Base-by-base conservation (phyloP, 2,113 vertebrate species). In the Hipposideros armiger region DNA sequence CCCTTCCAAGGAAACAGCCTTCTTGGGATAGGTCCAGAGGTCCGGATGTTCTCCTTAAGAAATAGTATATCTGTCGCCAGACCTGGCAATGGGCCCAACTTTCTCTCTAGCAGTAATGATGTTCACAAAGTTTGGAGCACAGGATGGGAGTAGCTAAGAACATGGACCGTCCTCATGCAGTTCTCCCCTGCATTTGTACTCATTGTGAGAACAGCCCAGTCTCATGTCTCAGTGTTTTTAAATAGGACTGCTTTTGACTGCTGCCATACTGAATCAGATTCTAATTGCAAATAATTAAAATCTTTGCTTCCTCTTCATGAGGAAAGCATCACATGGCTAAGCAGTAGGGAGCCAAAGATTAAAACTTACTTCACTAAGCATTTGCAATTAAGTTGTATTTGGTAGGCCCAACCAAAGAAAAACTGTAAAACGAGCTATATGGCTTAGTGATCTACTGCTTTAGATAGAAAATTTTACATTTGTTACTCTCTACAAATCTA, bases 251-350 rank as follows among this genome's bases (percentile, higher is more conserved):
- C 24, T 87, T 76, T 62, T 69, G n/a, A 92, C 93, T 20, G 24
- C 60, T 87, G 45, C 36, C 56, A 36, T 64, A 85, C 85, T 64
- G 89, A 94, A 72, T 94, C 90, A 50, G 89, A 94, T 86, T 92
- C 86, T 90, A 96, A 96, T 76, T 86, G 54, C 60, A 92, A 92
- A 90, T 56, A 81, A 95, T 56, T 94, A 95, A 28, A 89, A 92
- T 64, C 36, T 72, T 73, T 94, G 40, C 67, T 90, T 82, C 72
- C 30, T 85, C 64, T 92, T 86, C 67, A 47, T n/a, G 24, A 86
- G 80, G 81, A 86, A 95, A 91, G 91, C 42, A 88, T 69, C 84
- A 50, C 6, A 30, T 69, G 52, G 69, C 66, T 86, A 73, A 86
- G 62, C 26, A 92, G 52, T 22, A 90, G 58, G 17, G n/a, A 92